Conservation (phyloP, 2,888 invertebrate genomes). For the Marasmarcha lunaedactyla region DNA sequence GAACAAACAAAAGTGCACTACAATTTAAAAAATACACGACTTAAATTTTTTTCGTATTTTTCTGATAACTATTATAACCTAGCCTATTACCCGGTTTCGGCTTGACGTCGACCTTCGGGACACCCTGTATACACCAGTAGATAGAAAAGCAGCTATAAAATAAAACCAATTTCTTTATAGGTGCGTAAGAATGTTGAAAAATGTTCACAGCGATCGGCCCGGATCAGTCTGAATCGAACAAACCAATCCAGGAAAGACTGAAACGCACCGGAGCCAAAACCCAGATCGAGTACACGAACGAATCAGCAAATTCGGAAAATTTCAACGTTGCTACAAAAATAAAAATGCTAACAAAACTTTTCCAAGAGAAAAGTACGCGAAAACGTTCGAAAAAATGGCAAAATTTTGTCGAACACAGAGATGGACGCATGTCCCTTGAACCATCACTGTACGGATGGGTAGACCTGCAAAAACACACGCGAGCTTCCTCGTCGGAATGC, state of each 20-base stretch:
- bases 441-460: constrained; percentile 30
- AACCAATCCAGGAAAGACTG: constrained; percentile 19
- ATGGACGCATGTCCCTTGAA: constrained; percentile 8
- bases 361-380: constrained; percentile 15
- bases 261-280: constrained; percentile 31
- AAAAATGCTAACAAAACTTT: constrained; percentile 51
- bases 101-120: no score
- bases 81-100: no score
- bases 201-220: constrained; percentile 40
- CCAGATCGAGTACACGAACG: constrained; percentile 23
- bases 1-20: no score
- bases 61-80: no score
- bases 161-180: constrained; percentile 27
- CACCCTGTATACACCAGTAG: no score
- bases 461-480: constrained; percentile 27
- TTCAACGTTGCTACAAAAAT: constrained; percentile 51
- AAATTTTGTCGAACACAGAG: constrained; percentile 31
- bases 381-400: constrained; percentile 43
- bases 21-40: no score
- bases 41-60: no score
- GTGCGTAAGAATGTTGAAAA: constrained; percentile 54
- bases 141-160: no score
- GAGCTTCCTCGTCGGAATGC: constrained; percentile 26
- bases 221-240: constrained; percentile 26
- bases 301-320: constrained; percentile 30